A percentile compares a stretch with the other conserved stretches of the same genome.
phyloP scores from a whole-genome alignment of 2,888 invertebrate species.

The Oscheius myriophilus region DNA sequence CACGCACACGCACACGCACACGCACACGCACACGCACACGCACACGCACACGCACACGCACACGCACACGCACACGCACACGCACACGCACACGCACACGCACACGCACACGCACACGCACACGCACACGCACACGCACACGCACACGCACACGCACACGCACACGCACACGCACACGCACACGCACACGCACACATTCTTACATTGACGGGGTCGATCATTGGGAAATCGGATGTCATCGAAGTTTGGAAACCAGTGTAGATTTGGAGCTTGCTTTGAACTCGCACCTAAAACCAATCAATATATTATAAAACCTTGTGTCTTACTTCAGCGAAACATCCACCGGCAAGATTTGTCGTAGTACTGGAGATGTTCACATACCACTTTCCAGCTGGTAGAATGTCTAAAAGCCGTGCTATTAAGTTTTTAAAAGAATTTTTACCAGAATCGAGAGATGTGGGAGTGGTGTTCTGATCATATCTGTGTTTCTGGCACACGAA shows the following conservation, averaged over 20 bases:
- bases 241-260: constrained; percentile 49
- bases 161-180: too few relatives aligned
- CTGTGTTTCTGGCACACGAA: constrained; percentile 59
- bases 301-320: not conserved
- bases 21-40: too few relatives aligned
- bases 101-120: too few relatives aligned
- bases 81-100: too few relatives aligned
- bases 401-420: constrained; percentile 29
- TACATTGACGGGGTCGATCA: constrained; percentile 45
- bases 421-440: not conserved
- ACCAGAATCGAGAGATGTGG: constrained; percentile 46
- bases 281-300: constrained; percentile 34
- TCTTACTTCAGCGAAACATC: constrained; percentile 29
- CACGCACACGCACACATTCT: too few relatives aligned
- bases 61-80: too few relatives aligned
- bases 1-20: too few relatives aligned
- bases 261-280: constrained; percentile 56
- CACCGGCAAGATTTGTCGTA: constrained; percentile 17
- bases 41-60: too few relatives aligned
- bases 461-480: constrained; percentile 43
- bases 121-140: too few relatives aligned
- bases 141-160: too few relatives aligned
- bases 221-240: constrained; percentile 43
- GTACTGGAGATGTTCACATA: constrained; percentile 37
- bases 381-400: constrained; percentile 57